Evolutionary conservation across 2,113 vertebrate genomes (phyloP), one percentile per base, ranked within the genome.

Genomic region (Plecturocebus donacophilus): DNA sequence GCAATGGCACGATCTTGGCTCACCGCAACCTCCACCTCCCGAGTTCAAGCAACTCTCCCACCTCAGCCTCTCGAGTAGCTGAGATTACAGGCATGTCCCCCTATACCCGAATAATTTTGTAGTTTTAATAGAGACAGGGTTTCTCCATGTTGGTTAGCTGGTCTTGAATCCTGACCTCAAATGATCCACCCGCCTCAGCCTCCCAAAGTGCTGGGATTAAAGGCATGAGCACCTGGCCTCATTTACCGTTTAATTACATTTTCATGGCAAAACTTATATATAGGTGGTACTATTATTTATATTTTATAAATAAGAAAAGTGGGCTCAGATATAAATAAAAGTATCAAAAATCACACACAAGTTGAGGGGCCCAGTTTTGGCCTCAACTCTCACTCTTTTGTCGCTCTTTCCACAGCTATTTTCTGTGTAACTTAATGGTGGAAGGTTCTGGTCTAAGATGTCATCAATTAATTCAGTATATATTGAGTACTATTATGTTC

Each of bases 291-390:
- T 52, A 81, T 56, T 90, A 64, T 54, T 79, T 80, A 38, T 68
- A 87, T 47, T 91, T 96, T 64, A 45, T 87, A 90, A 86, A 35
- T 94, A 42, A 96, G 35, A 94, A 87, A 77, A 83, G 52, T 58
- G 58, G 25, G 2, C 35, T 97, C 42, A 87, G 17, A 85, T 45
- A 6, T 90, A 87, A 97, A 79, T 73, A 83, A 75, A 77, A 20
- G 30, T 35, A 8, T 35, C 14, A 75, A 86, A 87, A 49, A 61
- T 84, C 40, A 87, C 20, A 27, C 3, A 64, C 40, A 71, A 45
- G 1, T 42, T 70, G 71, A 56, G 11, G 25, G 6, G 5, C 32
- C 9, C 19, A 94, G 10, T 11, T 94, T 80, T 61, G 7, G 84
- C 13, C 87, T 4, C 40, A 85, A 58, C 85, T 68, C 19, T 30